Base-by-base conservation (phyloP, 2,113 vertebrate species). In the Thinocorus orbignyianus region DNA sequence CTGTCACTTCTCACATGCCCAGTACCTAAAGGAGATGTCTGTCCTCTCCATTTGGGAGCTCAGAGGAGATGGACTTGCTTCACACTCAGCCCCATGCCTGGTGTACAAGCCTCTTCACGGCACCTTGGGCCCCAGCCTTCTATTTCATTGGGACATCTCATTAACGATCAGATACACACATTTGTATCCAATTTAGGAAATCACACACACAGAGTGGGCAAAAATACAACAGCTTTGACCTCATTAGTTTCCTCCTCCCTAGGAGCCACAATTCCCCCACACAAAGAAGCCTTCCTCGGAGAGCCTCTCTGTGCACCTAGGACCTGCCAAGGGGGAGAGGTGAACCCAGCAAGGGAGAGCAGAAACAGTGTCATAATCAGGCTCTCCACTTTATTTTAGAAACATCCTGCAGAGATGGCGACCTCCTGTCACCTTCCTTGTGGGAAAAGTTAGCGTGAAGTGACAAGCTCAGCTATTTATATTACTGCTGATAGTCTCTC, bases 401-500 rank as follows among this genome's bases (percentile, higher is more conserved):
- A 93, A 70, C 90, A 78, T 87, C 65, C 78, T 51, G 42, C 72
- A 95, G 86, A 90, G 88, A 90, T 86, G 88, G 69, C 7, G 10
- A 95, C 92, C 90, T 96, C 92, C 89, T 88, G 93, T 92, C 96
- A 97, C 97, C 89, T 97, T 93, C 90, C 95, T 93, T 92, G 94
- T 97, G 93, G 95, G 97, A 96, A 96, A 96, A 96, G 83, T 85
- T 86, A 74, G 92, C 55, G 5, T 83, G 81, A 96, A 96, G 95
- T 94, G 95, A 92, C 19, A 28, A 92, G 90, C 83, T 91, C 90
- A 89, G 90, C 91, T 97, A 97, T 97, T 97, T 97, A 97, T 97
- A 96, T 91, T 73, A 0, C 88, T 62, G 68, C 88, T 93, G 93
- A 93, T 95, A 96, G 92, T 57, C 92, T 84, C 0, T 84, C 79